Evolutionary conservation across 2,113 vertebrate genomes (phyloP), one percentile per base, ranked within the genome.

Genomic region (Takifugu bimaculatus): DNA sequence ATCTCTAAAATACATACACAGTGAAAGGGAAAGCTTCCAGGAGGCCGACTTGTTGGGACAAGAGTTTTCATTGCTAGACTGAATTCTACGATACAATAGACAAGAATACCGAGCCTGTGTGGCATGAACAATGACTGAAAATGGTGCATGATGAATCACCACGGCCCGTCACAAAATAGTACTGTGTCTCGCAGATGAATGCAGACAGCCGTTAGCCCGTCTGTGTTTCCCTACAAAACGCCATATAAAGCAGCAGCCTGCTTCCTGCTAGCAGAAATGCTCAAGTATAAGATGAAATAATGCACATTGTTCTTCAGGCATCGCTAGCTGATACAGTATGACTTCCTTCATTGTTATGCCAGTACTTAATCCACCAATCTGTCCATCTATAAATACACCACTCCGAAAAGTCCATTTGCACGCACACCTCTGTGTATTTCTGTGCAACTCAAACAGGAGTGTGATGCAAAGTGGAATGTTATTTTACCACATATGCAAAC

Each of bases 91-190:
- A 48, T 45, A 72, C 64, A 39, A 39, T 11, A 39, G 35, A 60
- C 56, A 74, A 78, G 63, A 83, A 83, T 42, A 61, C 54, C 42
- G 53, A 74, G 72, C 65, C 77, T 82, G 66, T 82, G 55, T 83
- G 66, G 65, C 63, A 75, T 72, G 52, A 77, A 79, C 77, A 77
- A 77, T 75, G 77, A 70, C 74, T 70, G 74, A 83, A 15, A 60
- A 79, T 73, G 78, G 78, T 73, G 75, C 57, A 73, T 57, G 69
- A 71, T 80, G 81, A 86, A 79, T 81, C 85, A 84, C 65, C 77
- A 73, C 72, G 66, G 68, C 63, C 72, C 67, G 66, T 69, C 26
- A 45, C 57, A 78, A 75, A 78, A 53, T 44, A 75, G 70, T 25
- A 60, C 54, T 70, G 53, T 53, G 72, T 80, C 83, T 73, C 78